Percentiles rank a stretch among this genome's conserved stretches.
These are phyloP conservation scores for Xiphorhynchus elegans DNA, from an alignment of 2,113 vertebrate genomes.

Conservation along the genomic window DNA sequence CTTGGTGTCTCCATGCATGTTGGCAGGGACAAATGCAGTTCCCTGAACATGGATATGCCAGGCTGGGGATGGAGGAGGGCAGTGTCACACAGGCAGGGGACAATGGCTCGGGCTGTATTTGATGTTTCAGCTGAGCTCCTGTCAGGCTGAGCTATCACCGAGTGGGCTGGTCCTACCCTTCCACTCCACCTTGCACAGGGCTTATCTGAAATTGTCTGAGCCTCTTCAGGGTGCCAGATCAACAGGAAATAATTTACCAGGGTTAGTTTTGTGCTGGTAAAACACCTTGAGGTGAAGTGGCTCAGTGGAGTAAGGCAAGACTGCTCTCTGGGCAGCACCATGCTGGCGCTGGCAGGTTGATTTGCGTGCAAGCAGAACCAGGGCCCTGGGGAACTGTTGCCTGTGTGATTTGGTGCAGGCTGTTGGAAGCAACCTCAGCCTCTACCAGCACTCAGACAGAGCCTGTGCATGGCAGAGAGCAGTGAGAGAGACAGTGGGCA, in stretches of 20 bases:
- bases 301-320: neutral
- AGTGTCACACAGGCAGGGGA: neutral
- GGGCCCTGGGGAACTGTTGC: neutral
- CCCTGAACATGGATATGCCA: neutral
- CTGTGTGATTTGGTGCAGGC: neutral
- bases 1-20: rapidly evolving
- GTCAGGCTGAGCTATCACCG: neutral
- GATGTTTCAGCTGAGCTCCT: neutral
- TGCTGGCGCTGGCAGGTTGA: neutral
- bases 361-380: neutral
- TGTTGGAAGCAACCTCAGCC: neutral
- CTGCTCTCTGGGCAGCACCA: neutral
- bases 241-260: neutral
- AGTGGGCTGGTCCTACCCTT: neutral
- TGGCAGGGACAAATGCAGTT: neutral
- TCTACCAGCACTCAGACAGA: neutral
- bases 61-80: neutral
- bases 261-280: neutral
- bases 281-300: neutral
- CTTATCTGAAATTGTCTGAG: neutral
- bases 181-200: neutral
- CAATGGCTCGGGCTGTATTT: neutral
- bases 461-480: neutral
- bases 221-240: neutral
- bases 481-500: neutral